Base-by-base conservation (phyloP, 2,113 vertebrate species). In the Podarcis raffonei region DNA sequence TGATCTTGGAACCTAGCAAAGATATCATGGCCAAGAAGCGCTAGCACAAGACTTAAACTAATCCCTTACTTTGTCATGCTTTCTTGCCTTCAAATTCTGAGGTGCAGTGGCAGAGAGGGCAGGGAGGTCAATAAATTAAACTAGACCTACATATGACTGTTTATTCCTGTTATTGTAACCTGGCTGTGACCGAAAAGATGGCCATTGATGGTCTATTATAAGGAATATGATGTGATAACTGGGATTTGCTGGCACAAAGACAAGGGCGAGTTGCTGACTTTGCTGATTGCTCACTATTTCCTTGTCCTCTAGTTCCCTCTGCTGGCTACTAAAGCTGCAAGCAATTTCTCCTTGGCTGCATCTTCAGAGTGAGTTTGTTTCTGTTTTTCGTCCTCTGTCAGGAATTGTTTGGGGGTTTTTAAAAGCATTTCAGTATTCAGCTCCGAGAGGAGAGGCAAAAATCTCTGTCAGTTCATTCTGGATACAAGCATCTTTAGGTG, bases 261-360 rank as follows among this genome's bases (percentile, higher is more conserved):
- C 72, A 84, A 66, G 32, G 65, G 32, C 62, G 20, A 13, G 32
- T 57, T 57, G 81, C 59, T 83, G 81, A 20, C 81, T 75, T 59
- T 0, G 1, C 87, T 11, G 81, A 71, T 84, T 0, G 66, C 87
- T 77, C 35, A 0, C 0, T 72, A 0, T 92, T 96, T 57, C 30
- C 92, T 93, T 2, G 92, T 96, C 94, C 94, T 96, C 91, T 94
- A 35, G 93, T 94, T 95, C 95, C 95, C 94, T 93, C 95, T 96
- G 94, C 94, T 91, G 95, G 89, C 69, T 3, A 27, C 27, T 22
- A 25, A 78, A 57, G 48, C 65, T 77, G 59, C 3, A 66, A 53
- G 23, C 18, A 68, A 53, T 35, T 68, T 81, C 37, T 83, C 37
- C 27, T 65, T 83, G 27, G n/a, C 6, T 15, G 48, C n/a, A 35